Conservation (phyloP, 2,888 invertebrate genomes). For the Antitype chi region DNA sequence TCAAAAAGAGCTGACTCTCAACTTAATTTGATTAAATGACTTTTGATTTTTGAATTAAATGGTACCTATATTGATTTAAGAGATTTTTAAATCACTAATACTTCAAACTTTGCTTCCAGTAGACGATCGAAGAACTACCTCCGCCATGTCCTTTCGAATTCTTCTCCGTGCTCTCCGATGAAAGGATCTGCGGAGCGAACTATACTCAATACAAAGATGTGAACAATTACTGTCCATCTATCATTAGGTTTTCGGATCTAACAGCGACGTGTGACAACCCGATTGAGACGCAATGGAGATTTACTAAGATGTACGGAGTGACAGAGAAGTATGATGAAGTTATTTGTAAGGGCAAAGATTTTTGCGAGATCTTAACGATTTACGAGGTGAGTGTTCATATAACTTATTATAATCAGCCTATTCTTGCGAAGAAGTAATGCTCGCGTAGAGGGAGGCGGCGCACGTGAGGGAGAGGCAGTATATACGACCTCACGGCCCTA, state of each 20-base stretch:
- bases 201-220: slow-evolving; percentile 62
- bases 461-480: too few species aligned
- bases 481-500: too few species aligned
- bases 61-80: too few species aligned
- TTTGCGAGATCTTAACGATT: slow-evolving; percentile 76
- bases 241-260: slow-evolving; percentile 70
- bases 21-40: too few species aligned
- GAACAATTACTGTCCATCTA: slow-evolving; percentile 65
- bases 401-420: too few species aligned
- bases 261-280: slow-evolving; percentile 76
- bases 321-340: slow-evolving; percentile 63
- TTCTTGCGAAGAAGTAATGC: too few species aligned
- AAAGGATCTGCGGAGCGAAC: slow-evolving; percentile 72
- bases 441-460: too few species aligned
- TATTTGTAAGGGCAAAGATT: slow-evolving; percentile 75
- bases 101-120: slow-evolving; percentile 43
- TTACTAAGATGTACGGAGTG: slow-evolving; percentile 67
- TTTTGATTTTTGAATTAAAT: too few species aligned
- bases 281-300: slow-evolving; percentile 74
- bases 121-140: slow-evolving; percentile 78
- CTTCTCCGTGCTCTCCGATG: slow-evolving; percentile 69
- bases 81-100: slow-evolving; percentile 7
- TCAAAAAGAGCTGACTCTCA: too few species aligned
- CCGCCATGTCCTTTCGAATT: slow-evolving; percentile 80
- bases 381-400: slow-evolving; percentile 72